These are phyloP conservation scores for Neodontobutis hainanensis DNA, from an alignment of 2,113 vertebrate species.

Conservation along the genomic window DNA sequence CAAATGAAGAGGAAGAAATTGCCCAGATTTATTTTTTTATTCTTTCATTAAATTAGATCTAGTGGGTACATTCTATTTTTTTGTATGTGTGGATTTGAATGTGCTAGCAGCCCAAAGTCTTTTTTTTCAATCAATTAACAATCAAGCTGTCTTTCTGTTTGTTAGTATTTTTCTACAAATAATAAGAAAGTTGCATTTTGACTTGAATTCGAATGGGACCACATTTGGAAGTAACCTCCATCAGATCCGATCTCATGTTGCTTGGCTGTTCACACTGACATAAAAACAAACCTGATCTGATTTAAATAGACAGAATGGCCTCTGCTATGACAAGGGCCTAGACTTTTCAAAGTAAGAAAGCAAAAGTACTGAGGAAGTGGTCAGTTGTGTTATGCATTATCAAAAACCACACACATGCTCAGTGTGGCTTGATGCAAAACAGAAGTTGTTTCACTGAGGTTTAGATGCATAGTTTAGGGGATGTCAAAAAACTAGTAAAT, in stretches of 20 bases:
- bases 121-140: no score
- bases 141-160: no score
- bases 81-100: no score
- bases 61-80: no score
- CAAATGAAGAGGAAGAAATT: background rate
- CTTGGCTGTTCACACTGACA: background rate
- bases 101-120: no score
- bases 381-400: conserved; percentile 9
- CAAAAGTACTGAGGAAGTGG: conserved; percentile 17
- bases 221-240: background rate
- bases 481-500: background rate
- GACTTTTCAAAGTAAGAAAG: conserved; percentile 6
- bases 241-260: background rate
- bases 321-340: background rate
- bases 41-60: background rate
- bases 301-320: background rate
- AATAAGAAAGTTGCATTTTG: no score
- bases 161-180: no score
- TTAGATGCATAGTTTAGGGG: background rate
- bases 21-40: background rate
- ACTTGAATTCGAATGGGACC: background rate
- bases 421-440: background rate
- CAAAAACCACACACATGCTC: conserved; percentile 21
- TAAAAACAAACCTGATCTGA: no score
- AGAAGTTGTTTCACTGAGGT: conserved; percentile 1